phyloP scores from a whole-genome alignment of 2,888 invertebrate genomes.

The Lathronympha strigana region DNA sequence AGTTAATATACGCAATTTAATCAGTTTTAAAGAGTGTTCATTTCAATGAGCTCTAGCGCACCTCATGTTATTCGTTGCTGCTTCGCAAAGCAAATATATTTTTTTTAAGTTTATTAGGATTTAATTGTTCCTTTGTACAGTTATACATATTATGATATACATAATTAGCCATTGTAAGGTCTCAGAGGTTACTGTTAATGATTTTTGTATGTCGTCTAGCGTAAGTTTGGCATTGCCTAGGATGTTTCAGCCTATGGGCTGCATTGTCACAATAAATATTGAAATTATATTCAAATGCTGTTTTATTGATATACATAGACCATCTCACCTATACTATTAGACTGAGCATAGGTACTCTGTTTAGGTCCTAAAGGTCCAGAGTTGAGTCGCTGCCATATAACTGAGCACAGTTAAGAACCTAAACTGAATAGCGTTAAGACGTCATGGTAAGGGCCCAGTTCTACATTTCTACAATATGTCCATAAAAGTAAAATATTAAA shows the following conservation, averaged over 20 bases:
- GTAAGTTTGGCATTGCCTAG: slow-evolving; percentile 63
- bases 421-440: too few relatives aligned
- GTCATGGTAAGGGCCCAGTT: too few relatives aligned
- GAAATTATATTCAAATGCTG: slow-evolving; percentile 52
- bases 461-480: too few relatives aligned
- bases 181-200: slow-evolving; percentile 53
- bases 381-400: too few relatives aligned
- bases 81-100: slow-evolving; percentile 21
- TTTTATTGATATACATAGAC: slow-evolving; percentile 50
- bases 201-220: slow-evolving; percentile 58
- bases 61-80: slow-evolving; percentile 16
- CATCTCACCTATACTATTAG: too few relatives aligned
- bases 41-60: too few relatives aligned
- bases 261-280: slow-evolving; percentile 68
- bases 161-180: slow-evolving; percentile 43
- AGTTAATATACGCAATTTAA: too few relatives aligned
- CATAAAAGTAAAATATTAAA: too few relatives aligned
- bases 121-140: slow-evolving; percentile 38
- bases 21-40: too few relatives aligned
- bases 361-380: too few relatives aligned
- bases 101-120: slow-evolving; percentile 28
- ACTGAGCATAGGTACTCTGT: too few relatives aligned
- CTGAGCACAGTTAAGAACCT: too few relatives aligned
- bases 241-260: slow-evolving; percentile 55
- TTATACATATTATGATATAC: slow-evolving; percentile 43